Evolutionary conservation across 2,797 vertebrate genomes (phyloP).

Genomic region (Karalla daura): DNA sequence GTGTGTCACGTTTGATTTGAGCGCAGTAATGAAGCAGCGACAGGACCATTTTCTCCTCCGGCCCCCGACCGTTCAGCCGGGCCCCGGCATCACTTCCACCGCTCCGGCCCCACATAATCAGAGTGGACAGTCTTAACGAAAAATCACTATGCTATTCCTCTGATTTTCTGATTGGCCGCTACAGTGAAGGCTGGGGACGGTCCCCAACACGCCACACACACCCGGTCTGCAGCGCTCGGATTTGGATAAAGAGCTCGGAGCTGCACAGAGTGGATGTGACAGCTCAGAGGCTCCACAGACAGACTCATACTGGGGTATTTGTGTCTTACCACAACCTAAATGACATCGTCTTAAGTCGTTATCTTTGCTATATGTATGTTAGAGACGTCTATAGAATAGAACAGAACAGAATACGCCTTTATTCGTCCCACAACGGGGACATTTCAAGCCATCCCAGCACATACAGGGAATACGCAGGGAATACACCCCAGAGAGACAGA

Average conservation of each 20-base stretch:
- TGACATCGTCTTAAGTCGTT: no score
- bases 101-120: constrained; percentile 40
- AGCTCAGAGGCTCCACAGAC: no score
- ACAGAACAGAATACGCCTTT: no score
- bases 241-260: constrained; percentile 16
- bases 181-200: constrained; percentile 39
- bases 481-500: no score
- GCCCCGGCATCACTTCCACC: constrained; percentile 26
- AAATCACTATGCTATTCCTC: constrained; percentile 60
- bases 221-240: constrained; percentile 20
- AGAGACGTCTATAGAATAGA: no score
- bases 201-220: constrained; percentile 1
- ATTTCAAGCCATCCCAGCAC: no score
- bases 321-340: no score
- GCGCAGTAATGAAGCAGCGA: constrained; percentile 71
- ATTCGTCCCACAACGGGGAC: no score
- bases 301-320: no score
- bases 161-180: constrained; percentile 51
- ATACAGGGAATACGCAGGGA: no score
- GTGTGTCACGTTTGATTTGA: constrained; percentile 84
- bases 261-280: constrained; percentile 5
- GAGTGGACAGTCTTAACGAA: constrained; percentile 65
- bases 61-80: constrained; percentile 46
- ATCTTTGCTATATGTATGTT: no score
- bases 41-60: constrained; percentile 75